Percentiles rank a stretch among this genome's conserved stretches.
Conservation (phyloP, 1,140 invertebrate species). For the Drosophila rufa region DNA sequence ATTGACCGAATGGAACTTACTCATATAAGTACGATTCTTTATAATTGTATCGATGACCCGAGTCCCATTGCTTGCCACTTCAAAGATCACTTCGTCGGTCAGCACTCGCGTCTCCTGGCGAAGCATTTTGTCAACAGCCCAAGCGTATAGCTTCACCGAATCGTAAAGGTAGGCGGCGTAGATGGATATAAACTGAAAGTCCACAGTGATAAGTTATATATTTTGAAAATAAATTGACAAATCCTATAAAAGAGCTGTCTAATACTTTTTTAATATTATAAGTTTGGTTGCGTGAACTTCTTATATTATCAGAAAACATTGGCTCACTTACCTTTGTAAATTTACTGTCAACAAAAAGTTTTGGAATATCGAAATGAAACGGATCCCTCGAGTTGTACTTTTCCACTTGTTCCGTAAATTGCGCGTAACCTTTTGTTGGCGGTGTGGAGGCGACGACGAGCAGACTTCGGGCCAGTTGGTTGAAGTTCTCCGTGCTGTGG, state of each 20-base stretch:
- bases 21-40: slow-evolving; percentile 91
- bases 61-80: slow-evolving; percentile 91
- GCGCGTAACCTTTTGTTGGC: slow-evolving; percentile 90
- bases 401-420: slow-evolving; percentile 92
- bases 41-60: slow-evolving; percentile 93
- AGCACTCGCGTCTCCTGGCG: slow-evolving; percentile 87
- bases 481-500: slow-evolving; percentile 88
- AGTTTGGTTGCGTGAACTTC: too few species aligned
- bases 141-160: slow-evolving; percentile 96
- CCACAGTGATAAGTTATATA: neutral
- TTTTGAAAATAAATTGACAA: too few species aligned
- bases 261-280: neutral
- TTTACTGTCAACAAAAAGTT: slow-evolving; percentile 86
- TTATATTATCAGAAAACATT: neutral
- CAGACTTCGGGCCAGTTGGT: slow-evolving; percentile 91
- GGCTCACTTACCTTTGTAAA: slow-evolving; percentile 87
- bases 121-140: slow-evolving; percentile 92
- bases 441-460: slow-evolving; percentile 94
- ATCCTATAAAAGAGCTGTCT: too few species aligned
- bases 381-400: slow-evolving; percentile 90
- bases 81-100: slow-evolving; percentile 88
- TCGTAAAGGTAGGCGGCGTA: slow-evolving; percentile 98
- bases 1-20: slow-evolving; percentile 86
- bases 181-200: slow-evolving; percentile 92
- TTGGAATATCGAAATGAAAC: slow-evolving; percentile 65